These are phyloP conservation scores for Cataglyphis hispanica DNA, from an alignment of 1,140 invertebrate species.

Conservation along the genomic window DNA sequence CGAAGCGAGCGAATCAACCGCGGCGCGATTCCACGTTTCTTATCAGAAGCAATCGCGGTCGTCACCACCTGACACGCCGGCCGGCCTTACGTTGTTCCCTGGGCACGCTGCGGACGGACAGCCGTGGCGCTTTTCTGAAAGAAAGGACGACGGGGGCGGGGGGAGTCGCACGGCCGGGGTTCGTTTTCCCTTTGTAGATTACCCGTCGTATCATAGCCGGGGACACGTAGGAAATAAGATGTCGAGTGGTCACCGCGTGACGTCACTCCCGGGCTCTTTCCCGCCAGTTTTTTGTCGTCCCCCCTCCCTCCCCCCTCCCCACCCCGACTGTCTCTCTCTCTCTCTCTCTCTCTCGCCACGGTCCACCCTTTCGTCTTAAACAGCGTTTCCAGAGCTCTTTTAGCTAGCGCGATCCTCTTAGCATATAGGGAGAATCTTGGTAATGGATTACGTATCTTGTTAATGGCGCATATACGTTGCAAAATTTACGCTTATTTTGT, in stretches of 20 bases:
- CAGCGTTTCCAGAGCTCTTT: conserved; percentile 41
- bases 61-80: conserved; percentile 31
- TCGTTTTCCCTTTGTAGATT: conserved; percentile 73
- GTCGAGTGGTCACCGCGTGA: conserved; percentile 67
- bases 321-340: conserved; percentile 3
- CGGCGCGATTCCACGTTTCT: conserved; percentile 28
- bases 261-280: conserved; percentile 59
- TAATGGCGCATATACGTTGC: neutral
- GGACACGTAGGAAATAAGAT: conserved; percentile 78
- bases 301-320: too few species aligned
- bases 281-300: conserved; percentile 22
- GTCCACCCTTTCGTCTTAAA: conserved; percentile 50
- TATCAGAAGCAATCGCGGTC: conserved; percentile 34
- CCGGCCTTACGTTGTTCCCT: conserved; percentile 15
- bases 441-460: conserved; percentile 30
- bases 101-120: conserved; percentile 7
- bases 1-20: conserved; percentile 25
- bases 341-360: conserved; percentile 42
- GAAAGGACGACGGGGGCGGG: conserved; percentile 35
- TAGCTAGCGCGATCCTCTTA: conserved; percentile 15
- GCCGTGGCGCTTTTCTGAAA: conserved; percentile 37
- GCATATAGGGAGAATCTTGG: conserved; percentile 7
- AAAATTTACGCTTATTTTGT: neutral
- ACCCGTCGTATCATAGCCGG: conserved; percentile 64
- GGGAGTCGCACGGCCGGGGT: conserved; percentile 32